A percentile compares a stretch with the other conserved stretches of the same genome.
phyloP scores from a whole-genome alignment of 2,888 invertebrate species.

The Malthinus seriepunctatus region DNA sequence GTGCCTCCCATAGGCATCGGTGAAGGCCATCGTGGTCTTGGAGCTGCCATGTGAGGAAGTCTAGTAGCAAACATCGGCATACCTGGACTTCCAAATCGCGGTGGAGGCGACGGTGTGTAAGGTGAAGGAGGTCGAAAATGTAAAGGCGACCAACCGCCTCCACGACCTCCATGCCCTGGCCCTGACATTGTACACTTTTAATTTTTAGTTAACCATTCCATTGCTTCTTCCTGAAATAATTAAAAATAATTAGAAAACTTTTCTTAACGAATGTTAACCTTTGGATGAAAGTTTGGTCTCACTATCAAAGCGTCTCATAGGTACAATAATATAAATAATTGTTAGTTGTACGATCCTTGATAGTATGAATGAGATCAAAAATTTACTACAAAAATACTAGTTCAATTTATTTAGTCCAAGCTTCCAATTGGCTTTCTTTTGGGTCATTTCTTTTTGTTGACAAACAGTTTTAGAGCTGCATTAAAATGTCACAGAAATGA shows the following conservation, averaged over 20 bases:
- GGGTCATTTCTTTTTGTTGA: too few relatives aligned
- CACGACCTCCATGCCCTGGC: slow-evolving; percentile 48
- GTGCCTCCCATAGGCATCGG: slow-evolving; percentile 54
- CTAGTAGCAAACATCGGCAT: slow-evolving; percentile 54
- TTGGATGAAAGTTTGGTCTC: too few relatives aligned
- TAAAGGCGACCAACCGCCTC: slow-evolving; percentile 62
- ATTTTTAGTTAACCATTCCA: slow-evolving; percentile 4
- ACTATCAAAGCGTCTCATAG: too few relatives aligned
- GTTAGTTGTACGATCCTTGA: neutral
- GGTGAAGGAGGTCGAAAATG: slow-evolving; percentile 77
- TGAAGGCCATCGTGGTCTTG: slow-evolving; percentile 68
- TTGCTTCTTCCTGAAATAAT: slow-evolving; percentile 17
- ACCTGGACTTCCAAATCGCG: slow-evolving; percentile 60
- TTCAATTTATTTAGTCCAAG: too few relatives aligned
- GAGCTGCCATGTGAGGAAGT: slow-evolving; percentile 64
- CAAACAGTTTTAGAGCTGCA: slow-evolving; percentile 1
- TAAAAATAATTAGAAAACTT: too few relatives aligned
- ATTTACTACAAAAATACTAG: too few relatives aligned
- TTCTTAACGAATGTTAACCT: too few relatives aligned
- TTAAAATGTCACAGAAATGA: neutral
- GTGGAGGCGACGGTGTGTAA: slow-evolving; percentile 76
- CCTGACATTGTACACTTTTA: slow-evolving; percentile 46
- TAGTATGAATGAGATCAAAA: too few relatives aligned
- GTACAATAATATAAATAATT: too few relatives aligned
- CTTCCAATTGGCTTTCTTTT: too few relatives aligned